Base-by-base conservation (phyloP, 1,140 invertebrate species). In the Neotoxoptera formosana region DNA sequence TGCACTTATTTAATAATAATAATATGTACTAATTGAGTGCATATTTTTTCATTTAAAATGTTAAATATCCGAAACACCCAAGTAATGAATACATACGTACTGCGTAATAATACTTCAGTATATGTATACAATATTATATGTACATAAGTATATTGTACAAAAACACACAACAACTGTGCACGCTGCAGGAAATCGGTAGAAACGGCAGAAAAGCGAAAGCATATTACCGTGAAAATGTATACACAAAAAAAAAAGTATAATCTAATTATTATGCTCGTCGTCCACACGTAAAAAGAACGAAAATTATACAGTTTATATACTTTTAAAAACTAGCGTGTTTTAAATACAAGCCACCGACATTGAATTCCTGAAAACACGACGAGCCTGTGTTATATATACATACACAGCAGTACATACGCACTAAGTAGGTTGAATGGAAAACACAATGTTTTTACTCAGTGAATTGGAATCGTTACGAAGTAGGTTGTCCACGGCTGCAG, bases 371-470 rank as follows among this genome's bases (percentile, higher is more conserved):
- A 36, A 51, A 88, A 34, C n/a, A 51, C 47, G 34, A 48, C 47
- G n/a, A 34, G 86, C 47, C 36, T 11, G 36, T 47, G 45, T 20
- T 11, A 11, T 21, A 25, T 30, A 60, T 9, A 67, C 21, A 20
- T 88, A 84, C 34, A 25, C 8, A 84, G 30, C 21, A 84, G 23
- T 45, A 84, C 30, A 84, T 14, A 84, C 36, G 30, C 34, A 41
- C 83, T 41, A 90, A 90, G 53, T 90, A 90, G 88, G 88, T 45
- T 90, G 36, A 90, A 90, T 14, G 87, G 14, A 90, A 60, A 60
- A 60, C 88, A 41, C 88, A 41, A 60, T 41, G 51, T 90, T 90
- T 90, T 90, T 90, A 90, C 53, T 9, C 53, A 36, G 14, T 23
- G 53, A 90, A 60, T 60, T 34, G n/a, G 51, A 90, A 56, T 56